Conservation (phyloP, 2,113 vertebrate species). For the Dolichallabes microphthalmus region DNA sequence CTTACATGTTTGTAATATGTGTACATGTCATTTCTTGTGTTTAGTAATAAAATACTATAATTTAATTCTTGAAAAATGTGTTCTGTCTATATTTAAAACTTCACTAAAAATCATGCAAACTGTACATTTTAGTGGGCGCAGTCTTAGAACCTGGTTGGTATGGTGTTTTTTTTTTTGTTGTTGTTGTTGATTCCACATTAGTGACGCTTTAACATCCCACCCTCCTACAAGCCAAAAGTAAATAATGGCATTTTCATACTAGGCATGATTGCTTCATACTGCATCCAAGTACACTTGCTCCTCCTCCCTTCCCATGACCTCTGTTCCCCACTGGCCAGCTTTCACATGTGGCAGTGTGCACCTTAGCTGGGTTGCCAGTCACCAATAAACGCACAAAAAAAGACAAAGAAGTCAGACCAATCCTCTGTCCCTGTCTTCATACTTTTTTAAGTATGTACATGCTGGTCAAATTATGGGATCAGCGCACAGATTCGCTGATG, state of each 20-base stretch:
- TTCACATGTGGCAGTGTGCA: no score
- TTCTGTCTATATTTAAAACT: background rate
- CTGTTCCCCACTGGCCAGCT: no score
- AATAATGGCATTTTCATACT: background rate
- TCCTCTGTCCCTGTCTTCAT: no score
- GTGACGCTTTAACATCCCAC: slow-evolving; percentile 4
- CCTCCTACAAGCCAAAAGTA: background rate
- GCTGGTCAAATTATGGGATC: no score
- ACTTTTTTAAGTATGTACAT: no score
- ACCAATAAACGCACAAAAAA: no score
- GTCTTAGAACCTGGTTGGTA: background rate
- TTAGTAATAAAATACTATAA: slow-evolving; percentile 7
- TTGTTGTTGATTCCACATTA: background rate
- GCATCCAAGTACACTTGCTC: no score
- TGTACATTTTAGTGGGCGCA: background rate
- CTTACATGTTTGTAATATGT: background rate
- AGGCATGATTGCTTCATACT: no score
- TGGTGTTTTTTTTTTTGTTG: background rate
- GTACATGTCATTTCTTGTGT: background rate
- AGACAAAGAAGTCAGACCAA: no score
- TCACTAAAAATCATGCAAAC: background rate
- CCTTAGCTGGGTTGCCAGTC: no score
- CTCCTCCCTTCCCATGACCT: no score
- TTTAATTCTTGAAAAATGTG: background rate
- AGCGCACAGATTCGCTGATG: no score